phyloP scores from a whole-genome alignment of 2,797 vertebrate genomes.

The Morus bassanus region DNA sequence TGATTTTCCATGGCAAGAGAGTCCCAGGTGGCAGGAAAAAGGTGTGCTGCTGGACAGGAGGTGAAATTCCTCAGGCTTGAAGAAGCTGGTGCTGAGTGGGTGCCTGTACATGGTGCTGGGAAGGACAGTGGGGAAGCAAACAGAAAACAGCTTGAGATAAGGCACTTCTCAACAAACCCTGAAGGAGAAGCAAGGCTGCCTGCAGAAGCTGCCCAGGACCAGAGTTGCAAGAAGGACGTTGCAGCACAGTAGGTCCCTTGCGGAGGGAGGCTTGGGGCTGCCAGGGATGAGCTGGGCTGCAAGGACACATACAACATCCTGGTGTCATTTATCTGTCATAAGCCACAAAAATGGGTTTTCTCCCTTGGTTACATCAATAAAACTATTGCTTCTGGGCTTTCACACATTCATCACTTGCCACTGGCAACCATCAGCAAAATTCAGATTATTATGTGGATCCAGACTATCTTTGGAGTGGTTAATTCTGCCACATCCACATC shows the following conservation, averaged over 20 bases:
- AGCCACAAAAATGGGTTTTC: not conserved
- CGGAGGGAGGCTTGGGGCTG: not conserved
- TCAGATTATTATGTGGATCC: not conserved
- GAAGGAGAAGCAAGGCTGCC: not conserved
- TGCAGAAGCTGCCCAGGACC: not conserved
- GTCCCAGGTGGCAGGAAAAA: not conserved
- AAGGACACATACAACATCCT: not conserved
- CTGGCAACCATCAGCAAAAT: not conserved
- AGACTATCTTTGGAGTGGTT: not conserved
- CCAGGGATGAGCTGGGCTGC: not conserved
- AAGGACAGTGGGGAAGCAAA: not conserved
- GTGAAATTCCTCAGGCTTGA: rapidly evolving
- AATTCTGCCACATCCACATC: not conserved
- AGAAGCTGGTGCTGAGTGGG: rapidly evolving
- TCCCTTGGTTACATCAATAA: not conserved
- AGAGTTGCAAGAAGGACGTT: rapidly evolving
- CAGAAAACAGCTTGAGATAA: not conserved
- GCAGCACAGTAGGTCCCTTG: not conserved
- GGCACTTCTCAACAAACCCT: not conserved
- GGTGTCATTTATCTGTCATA: not conserved
- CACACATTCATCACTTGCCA: not conserved
- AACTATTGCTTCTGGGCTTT: not conserved
- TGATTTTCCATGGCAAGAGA: not conserved
- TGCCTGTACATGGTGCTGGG: rapidly evolving
- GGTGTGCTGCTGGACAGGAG: not conserved